Evolutionary conservation across 2,888 invertebrate species (phyloP).

Genomic region (Stictocephala bisonia): DNA sequence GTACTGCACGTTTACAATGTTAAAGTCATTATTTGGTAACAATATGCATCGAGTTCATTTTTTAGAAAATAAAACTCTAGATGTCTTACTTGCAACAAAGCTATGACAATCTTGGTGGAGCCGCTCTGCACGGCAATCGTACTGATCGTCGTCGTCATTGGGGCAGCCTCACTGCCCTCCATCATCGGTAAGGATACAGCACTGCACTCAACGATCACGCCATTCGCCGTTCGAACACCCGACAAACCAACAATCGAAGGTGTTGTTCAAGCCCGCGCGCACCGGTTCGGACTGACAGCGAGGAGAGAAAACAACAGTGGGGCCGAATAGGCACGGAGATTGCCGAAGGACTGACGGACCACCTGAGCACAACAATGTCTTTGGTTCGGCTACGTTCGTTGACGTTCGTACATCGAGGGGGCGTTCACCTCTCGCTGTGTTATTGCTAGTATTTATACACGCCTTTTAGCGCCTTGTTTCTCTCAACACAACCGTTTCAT

Average conservation of each 20-base stretch:
- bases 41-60: neutral
- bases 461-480: too few relatives aligned
- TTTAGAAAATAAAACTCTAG: neutral
- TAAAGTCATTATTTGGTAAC: neutral
- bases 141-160: slow-evolving; percentile 80
- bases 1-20: too few relatives aligned
- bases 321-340: neutral
- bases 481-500: too few relatives aligned
- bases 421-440: slow-evolving; percentile 22
- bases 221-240: neutral
- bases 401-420: neutral
- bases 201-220: slow-evolving; percentile 11
- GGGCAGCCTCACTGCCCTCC: slow-evolving; percentile 12
- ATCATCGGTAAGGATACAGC: neutral
- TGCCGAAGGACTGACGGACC: neutral
- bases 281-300: slow-evolving; percentile 21
- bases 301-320: slow-evolving; percentile 1
- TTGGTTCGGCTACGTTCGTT: slow-evolving; percentile 12
- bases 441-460: slow-evolving; percentile 13
- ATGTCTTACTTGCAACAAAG: slow-evolving; percentile 82
- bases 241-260: neutral
- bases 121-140: slow-evolving; percentile 92
- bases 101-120: slow-evolving; percentile 86
- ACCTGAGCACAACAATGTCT: slow-evolving; percentile 32
- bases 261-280: slow-evolving; percentile 6